These are phyloP conservation scores for Diacarnus erythraeanus DNA, from an alignment of 37 sponge, comb jelly and placozoan genomes.

Conservation along the genomic window DNA sequence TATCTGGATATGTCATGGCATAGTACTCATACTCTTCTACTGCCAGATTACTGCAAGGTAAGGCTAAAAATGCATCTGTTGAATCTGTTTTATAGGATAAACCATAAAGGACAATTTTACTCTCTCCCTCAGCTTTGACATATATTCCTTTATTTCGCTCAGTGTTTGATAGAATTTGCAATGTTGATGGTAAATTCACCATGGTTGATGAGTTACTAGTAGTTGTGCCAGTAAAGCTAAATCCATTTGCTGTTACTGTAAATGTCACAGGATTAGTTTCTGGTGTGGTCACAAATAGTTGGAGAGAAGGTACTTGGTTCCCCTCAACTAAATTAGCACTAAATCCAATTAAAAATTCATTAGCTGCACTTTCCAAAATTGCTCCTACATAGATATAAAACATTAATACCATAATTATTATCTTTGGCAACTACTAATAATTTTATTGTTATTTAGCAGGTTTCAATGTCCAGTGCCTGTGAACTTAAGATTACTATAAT, in stretches of 20 bases:
- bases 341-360: conserved; percentile 42
- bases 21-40: conserved; percentile 42
- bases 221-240: neutral
- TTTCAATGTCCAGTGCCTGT: too few relatives aligned
- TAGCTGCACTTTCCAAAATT: conserved; percentile 13
- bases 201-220: conserved; percentile 1
- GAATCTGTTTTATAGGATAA: conserved; percentile 21
- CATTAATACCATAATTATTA: neutral
- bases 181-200: conserved; percentile 11
- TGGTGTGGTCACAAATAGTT: conserved; percentile 10
- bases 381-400: conserved; percentile 3
- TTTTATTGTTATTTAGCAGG: too few relatives aligned
- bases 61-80: conserved; percentile 51
- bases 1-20: conserved; percentile 11
- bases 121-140: conserved; percentile 9
- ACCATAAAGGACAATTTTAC: conserved; percentile 46
- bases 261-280: conserved; percentile 20
- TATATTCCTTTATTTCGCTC: conserved; percentile 44
- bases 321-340: neutral
- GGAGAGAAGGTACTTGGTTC: neutral
- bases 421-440: too few relatives aligned
- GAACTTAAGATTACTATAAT: too few relatives aligned
- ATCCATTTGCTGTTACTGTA: conserved; percentile 5
- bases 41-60: conserved; percentile 28
- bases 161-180: conserved; percentile 1